Evolutionary conservation across 1,140 invertebrate species (phyloP), one percentile per base, ranked within the genome.

Genomic region (Piezodorus guildinii): DNA sequence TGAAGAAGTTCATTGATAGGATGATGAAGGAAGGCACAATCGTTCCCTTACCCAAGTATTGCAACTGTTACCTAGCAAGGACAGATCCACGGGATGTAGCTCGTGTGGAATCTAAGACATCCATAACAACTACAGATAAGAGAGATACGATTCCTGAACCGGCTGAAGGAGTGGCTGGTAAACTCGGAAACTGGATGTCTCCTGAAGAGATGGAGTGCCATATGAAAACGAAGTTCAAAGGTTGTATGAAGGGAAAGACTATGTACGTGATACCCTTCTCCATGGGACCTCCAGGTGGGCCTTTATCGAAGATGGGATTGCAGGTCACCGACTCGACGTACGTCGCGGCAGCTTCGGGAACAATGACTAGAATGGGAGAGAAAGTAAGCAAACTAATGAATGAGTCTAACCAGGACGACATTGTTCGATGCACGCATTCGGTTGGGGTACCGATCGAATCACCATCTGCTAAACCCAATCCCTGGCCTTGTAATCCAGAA

Each of bases 191-290:
- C 76, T 99, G 96, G 92, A 95, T 99, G 73, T 84, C 89, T 0
- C 87, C 88, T 0, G 72, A 77, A 10, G 85, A 96, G 66, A 86
- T 97, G 79, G 84, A 94, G 15, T 78, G 82, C 45, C 91, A 90
- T 0, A 81, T 98, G 4, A 74, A 85, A 60, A 84, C 91, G 65
- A 80, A 96, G 54, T 98, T 98, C 76, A 92, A 92, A 0, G 90
- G 89, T 30, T 96, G 94, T 74, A 98, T 98, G 95, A 84, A 84
- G 81, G 94, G 90, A 79, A 84, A 96, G 23, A 98, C 94, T 0
- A 98, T 99, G 96, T 99, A 98, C 76, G 90, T 99, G 43, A 92
- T 99, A 65, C 96, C 97, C 12, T 99, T 96, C 78, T 95, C 90
- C 59, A 99, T 99, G 97, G 96, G 97, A 9, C 96, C 96, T 1